These are phyloP conservation scores for Spea multiplicata DNA, from an alignment of 2,113 vertebrate species.

Conservation along the genomic window DNA sequence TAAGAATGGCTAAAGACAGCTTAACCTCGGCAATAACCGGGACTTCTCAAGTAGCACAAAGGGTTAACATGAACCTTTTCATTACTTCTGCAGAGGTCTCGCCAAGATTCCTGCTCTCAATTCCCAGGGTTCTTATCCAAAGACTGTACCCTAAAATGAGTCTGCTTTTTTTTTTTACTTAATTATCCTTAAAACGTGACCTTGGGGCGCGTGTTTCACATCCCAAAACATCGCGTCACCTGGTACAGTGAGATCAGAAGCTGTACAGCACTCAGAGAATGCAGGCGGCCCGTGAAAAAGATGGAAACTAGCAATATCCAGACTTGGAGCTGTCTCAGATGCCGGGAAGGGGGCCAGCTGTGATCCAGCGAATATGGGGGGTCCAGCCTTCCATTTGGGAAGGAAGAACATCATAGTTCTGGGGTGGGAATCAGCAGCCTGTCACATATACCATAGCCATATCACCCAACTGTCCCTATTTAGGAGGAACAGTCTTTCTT, in stretches of 20 bases:
- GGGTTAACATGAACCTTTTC: not conserved
- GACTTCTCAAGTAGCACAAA: constrained; percentile 2
- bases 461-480: too few relatives aligned
- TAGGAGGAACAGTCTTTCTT: too few relatives aligned
- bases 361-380: not conserved
- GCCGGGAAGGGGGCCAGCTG: not conserved
- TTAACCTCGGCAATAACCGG: not conserved
- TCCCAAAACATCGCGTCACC: not conserved
- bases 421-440: too few relatives aligned
- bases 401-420: too few relatives aligned
- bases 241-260: not conserved
- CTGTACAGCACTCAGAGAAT: not conserved
- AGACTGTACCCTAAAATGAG: not conserved
- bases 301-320: constrained; percentile 2
- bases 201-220: not conserved
- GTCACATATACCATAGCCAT: too few relatives aligned
- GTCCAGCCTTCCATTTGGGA: too few relatives aligned
- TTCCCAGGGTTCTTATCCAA: not conserved
- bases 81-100: not conserved
- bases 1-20: constrained; percentile 12
- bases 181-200: not conserved
- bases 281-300: not conserved
- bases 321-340: constrained; percentile 9
- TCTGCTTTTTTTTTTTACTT: not conserved
- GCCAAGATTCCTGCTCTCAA: not conserved